Percentiles rank a stretch among this genome's conserved stretches.
These are phyloP conservation scores for Acinonyx jubatus DNA, from an alignment of 2,113 vertebrate genomes.

Conservation along the genomic window DNA sequence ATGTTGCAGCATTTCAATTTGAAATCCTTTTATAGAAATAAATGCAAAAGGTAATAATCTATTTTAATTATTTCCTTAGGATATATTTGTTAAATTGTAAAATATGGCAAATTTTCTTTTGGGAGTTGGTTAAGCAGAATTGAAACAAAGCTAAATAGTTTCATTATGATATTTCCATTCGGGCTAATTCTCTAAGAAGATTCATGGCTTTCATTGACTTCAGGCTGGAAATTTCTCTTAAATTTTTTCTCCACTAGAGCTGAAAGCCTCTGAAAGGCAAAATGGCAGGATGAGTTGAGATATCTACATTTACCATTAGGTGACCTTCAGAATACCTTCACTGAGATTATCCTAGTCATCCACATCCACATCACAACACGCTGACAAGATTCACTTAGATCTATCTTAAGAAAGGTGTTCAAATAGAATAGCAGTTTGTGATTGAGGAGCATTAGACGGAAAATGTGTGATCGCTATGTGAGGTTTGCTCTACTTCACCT, in stretches of 20 bases:
- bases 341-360: background rate
- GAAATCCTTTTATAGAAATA: constrained; percentile 27
- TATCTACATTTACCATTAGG: background rate
- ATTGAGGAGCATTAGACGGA: background rate
- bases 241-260: background rate
- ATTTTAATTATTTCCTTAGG: constrained; percentile 4
- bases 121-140: background rate
- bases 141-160: background rate
- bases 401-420: background rate
- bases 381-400: background rate
- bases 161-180: background rate
- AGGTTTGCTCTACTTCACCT: background rate
- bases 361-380: no score
- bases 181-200: background rate
- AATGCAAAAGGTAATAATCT: background rate
- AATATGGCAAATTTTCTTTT: background rate
- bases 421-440: background rate
- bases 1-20: background rate
- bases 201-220: background rate
- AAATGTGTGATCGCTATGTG: background rate
- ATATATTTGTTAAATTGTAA: background rate
- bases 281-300: background rate
- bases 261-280: background rate
- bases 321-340: background rate
- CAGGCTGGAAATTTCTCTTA: background rate